Base-by-base conservation (phyloP, 64 coral and sea anemone species). In the Platygyra sinensis region DNA sequence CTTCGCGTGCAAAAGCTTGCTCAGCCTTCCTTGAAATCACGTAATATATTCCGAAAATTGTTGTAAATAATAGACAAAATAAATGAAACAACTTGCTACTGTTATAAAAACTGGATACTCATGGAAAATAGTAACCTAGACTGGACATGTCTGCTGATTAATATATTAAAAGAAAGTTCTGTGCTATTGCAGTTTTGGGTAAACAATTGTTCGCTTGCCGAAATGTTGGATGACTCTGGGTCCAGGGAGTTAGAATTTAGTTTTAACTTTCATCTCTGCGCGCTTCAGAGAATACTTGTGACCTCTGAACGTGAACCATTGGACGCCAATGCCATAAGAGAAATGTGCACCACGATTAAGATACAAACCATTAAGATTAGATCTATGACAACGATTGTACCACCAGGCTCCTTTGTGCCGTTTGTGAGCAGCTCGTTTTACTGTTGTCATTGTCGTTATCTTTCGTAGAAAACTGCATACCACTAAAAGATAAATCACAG, bases 341-440 rank as follows among this genome's bases (percentile, higher is more conserved):
- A 0, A 22, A 67, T 67, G 64, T 67, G 20, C 0, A 8, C 74
- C 74, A n/a, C n/a, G n/a, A 39, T 20, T 46, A 18, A 76, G 74
- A 17, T 94, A 72, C 24, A 18, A 8, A 5, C 92, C 92, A 22
- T 94, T 94, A 5, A 94, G 57, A 30, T 89, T 85, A 14, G 92
- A 78, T 17, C n/a, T 3, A 12, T 30, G 30, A 10, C 87, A 89
- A 5, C 11, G 4, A 8, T 86, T 89, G 76, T 49, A 94, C 92
- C 92, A 94, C 87, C 79, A 94, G 28, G 33, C 92, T 4, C 57
- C 72, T 77, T 88, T 88, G 52, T 22, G 77, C 14, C 14, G 12
- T 32, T 4, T 76, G 72, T 7, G 86, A 73, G 60, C 86, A 88
- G 50, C 50, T 57, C 3, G 10, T 5, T 39, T 0, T 5, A 25